Conservation (phyloP, 2,888 invertebrate genomes). For the Netelia virgata region DNA sequence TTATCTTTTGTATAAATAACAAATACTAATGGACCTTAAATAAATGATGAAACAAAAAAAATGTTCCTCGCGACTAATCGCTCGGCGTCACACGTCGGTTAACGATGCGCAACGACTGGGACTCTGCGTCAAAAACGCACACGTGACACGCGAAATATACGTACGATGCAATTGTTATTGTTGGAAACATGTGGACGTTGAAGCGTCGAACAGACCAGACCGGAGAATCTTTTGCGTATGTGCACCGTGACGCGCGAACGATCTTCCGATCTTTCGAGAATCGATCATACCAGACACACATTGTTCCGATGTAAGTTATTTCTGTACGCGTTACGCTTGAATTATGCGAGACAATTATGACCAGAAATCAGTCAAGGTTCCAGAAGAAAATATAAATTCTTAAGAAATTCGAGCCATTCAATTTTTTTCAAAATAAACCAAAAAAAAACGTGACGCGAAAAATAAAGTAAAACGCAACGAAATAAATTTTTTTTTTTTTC, state of each 20-base stretch:
- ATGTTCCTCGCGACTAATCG: not conserved
- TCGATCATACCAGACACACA: constrained; percentile 14
- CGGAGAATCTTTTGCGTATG: constrained; percentile 21
- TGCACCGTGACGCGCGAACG: constrained; percentile 31
- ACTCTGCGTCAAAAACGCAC: constrained; percentile 40
- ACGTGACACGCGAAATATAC: constrained; percentile 20
- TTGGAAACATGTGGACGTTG: constrained; percentile 49
- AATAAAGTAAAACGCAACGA: too few species aligned
- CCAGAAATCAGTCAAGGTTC: not conserved
- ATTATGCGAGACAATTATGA: not conserved
- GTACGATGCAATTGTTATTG: constrained; percentile 53
- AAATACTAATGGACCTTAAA: not conserved
- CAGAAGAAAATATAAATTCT: constrained; percentile 3
- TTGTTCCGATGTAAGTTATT: constrained; percentile 16
- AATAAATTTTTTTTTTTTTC: too few species aligned
- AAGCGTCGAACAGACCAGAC: constrained; percentile 26
- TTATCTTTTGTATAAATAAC: too few species aligned
- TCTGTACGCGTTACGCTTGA: not conserved
- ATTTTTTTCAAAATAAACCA: not conserved
- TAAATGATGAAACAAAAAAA: not conserved
- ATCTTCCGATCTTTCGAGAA: constrained; percentile 28
- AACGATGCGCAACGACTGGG: not conserved
- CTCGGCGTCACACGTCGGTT: too few species aligned
- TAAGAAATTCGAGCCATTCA: not conserved
- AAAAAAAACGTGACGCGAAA: not conserved